Evolutionary conservation across 2,888 invertebrate genomes (phyloP).

Genomic region (Elysia crispata): DNA sequence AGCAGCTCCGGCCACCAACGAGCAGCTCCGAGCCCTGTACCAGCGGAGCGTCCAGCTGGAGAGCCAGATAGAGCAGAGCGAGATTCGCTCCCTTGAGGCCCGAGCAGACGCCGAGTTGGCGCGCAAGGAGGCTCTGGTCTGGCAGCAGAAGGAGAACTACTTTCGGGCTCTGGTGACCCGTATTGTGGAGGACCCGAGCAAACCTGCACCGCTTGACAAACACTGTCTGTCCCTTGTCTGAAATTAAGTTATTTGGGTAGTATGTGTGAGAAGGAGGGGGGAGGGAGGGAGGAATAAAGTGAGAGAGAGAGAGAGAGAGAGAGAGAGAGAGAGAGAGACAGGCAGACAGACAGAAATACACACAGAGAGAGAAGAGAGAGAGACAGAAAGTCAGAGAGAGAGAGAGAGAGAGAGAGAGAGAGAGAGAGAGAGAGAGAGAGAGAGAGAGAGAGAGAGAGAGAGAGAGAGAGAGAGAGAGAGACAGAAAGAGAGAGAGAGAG

Average conservation of each 20-base stretch:
- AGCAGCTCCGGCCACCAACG: slow-evolving; percentile 10
- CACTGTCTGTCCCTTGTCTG: slow-evolving; percentile 1
- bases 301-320: no score
- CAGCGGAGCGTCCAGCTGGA: slow-evolving; percentile 30
- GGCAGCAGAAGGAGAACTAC: slow-evolving; percentile 43
- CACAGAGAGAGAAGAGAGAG: no score
- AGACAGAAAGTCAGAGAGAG: no score
- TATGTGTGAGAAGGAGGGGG: no score
- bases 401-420: no score
- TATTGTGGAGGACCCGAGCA: slow-evolving; percentile 11
- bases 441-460: no score
- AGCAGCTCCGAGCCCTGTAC: slow-evolving; percentile 22
- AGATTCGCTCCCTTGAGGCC: slow-evolving; percentile 5
- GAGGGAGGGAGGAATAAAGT: no score
- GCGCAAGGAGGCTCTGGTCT: slow-evolving; percentile 15
- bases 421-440: no score
- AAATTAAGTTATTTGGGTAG: neutral
- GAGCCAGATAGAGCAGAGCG: slow-evolving; percentile 24
- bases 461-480: no score
- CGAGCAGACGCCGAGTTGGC: slow-evolving; percentile 28
- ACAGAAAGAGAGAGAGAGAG: no score
- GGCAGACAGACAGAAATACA: no score
- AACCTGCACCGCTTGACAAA: neutral
- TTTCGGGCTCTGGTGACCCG: slow-evolving; percentile 39
- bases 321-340: no score